phyloP scores from a whole-genome alignment of 2,113 vertebrate species.

The Gambusia affinis region DNA sequence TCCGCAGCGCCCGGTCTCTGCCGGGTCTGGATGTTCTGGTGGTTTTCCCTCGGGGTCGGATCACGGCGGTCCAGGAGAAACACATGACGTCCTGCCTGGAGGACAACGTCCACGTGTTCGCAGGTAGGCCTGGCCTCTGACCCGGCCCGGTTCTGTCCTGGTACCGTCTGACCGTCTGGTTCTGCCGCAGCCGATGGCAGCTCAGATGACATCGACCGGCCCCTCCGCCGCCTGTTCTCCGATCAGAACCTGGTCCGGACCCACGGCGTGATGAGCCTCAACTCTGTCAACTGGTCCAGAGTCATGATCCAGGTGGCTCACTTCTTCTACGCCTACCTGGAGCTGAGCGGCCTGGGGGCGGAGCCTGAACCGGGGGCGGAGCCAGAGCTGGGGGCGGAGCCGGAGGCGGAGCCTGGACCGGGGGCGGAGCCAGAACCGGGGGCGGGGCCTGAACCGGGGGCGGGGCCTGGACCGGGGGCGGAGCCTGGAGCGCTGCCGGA shows the following conservation, averaged over 20 bases:
- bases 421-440: too few species aligned
- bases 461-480: slow-evolving; percentile 39
- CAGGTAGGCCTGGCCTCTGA: slow-evolving; percentile 69
- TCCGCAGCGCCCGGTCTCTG: slow-evolving; percentile 86
- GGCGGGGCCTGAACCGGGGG: slow-evolving; percentile 66
- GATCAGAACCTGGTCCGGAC: slow-evolving; percentile 82
- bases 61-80: slow-evolving; percentile 88
- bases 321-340: slow-evolving; percentile 90
- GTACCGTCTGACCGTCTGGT: background rate
- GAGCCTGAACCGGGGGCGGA: slow-evolving; percentile 40
- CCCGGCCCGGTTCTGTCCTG: too few species aligned
- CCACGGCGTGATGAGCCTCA: slow-evolving; percentile 88
- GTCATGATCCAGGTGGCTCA: slow-evolving; percentile 91
- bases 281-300: slow-evolving; percentile 92
- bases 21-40: slow-evolving; percentile 87
- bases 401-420: background rate
- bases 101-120: slow-evolving; percentile 91
- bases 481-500: slow-evolving; percentile 70
- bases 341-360: slow-evolving; percentile 83
- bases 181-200: slow-evolving; percentile 85
- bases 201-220: slow-evolving; percentile 89
- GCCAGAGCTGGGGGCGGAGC: too few species aligned
- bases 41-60: slow-evolving; percentile 84
- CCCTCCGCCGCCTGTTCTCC: slow-evolving; percentile 84
- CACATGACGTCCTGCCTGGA: slow-evolving; percentile 91